Base-by-base conservation (phyloP, 2,113 vertebrate genomes). In the Hemibagrus wyckioides region DNA sequence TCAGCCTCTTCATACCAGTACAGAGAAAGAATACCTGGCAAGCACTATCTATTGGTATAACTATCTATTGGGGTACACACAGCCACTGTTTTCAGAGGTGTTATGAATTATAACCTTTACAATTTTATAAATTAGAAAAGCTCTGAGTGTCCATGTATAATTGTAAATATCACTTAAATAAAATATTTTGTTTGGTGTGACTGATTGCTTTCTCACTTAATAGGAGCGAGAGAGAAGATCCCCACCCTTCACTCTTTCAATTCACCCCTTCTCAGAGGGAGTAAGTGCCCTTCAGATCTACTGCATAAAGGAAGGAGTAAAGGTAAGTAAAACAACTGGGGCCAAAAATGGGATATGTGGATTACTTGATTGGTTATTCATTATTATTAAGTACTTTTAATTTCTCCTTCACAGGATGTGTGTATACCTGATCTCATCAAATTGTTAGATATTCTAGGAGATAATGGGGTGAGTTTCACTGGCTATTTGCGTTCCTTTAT, bases 361-460 rank as follows among this genome's bases (percentile, higher is more conserved):
- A 1, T 80, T 50, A 6, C 21, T 85, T 83, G 63, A 21, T 28
- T 86, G 25, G 23, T 48, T 28, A 33, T n/a, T 19, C n/a, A 33
- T 33, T 1, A 19, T 79, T 48, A 21, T 71, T n/a, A 50, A 56
- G 11, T 14, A 36, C 33, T 41, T 86, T 19, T 77, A 50, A 50
- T 5, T 41, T 88, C 0, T 85, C 77, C 44, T 85, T 30, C 63
- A 65, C 92, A 99, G 98, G 98, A 99, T 89, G 98, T 99, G 54
- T 98, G 97, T 90, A 99, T 99, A 92, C 98, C 98, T 83, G 98
- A 99, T 91, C 97, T 99, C 81, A 99, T 99, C 94, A 99, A 99
- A 91, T 97, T 99, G 80, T 93, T 99, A 14, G 98, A 99, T 90
- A 99, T 99, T 89, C 94, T 99, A 2, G 98, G 98, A 81, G 98